Base-by-base conservation (phyloP, 2,888 invertebrate species). In the Rugalucina vietnamica region DNA sequence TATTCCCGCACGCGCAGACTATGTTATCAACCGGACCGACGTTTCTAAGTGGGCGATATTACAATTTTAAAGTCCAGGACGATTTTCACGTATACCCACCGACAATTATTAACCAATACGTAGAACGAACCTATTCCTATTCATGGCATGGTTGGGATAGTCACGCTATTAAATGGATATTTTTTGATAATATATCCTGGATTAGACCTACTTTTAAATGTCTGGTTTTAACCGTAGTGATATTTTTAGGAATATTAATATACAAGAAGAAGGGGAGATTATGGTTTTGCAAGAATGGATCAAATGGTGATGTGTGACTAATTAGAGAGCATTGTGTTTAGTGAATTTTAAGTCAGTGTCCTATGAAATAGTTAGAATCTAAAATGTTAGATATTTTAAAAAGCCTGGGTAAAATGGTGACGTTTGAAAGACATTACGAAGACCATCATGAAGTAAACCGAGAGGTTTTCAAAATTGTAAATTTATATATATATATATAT, bases 401-500 rank as follows among this genome's bases (percentile, higher is more conserved):
- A 8, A 43, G 10, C 43, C 8, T 43, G 43, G 10, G 43, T 18
- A 43, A 18, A 43, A 43, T 8, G 8, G 18, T 18, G 43, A 18
- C 43, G 8, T 43, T 12, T 18, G 43, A 43, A 18, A 18, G 43
- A 43, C 8, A 18, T 18, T 12, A 12, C 18, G 18, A 43, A 8
- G 43, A 43, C 18, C 18, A 43, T 43, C 43, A 43, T 8, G 18
- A 43, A 12, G 43, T 18, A 18, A 43, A 18, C 18, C 18, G 8
- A 8, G 18, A 18, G 18, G 18, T 43, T 8, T 43, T 43, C 43
- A 8, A 43, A 43, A 43, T 12, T 43, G 43, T 70, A 27, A 69
- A 70, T 57, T 29, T 37, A 54, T 79, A 54, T 70, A 50, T 50
- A 32, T 70, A 32, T 81, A 60, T 79, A 29, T 78, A 57, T 79